Conservation (phyloP, 2,888 invertebrate genomes). For the Crioceris asparagi region DNA sequence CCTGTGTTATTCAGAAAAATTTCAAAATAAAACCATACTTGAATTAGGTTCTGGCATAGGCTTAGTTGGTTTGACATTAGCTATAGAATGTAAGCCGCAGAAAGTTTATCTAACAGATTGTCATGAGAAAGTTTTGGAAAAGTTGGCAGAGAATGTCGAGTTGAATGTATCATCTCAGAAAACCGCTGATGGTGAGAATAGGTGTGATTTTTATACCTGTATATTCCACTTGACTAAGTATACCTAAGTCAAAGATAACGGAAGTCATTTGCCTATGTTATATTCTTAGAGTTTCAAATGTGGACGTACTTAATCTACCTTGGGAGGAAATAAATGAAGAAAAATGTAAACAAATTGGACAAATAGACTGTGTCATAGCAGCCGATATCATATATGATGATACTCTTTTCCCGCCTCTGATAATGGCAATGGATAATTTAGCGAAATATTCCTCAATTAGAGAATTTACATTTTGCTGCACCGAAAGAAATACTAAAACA, state of each 20-base stretch:
- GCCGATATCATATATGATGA: constrained; percentile 52
- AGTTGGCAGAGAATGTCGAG: constrained; percentile 50
- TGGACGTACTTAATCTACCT: constrained; percentile 37
- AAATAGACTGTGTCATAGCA: constrained; percentile 44
- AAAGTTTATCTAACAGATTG: constrained; percentile 57
- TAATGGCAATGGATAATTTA: constrained; percentile 38
- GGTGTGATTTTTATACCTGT: too few species aligned
- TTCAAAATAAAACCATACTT: constrained; percentile 48
- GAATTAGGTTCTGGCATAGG: constrained; percentile 74
- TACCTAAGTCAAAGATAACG: too few species aligned
- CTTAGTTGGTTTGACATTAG: constrained; percentile 54
- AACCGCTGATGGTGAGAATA: too few species aligned
- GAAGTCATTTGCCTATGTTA: too few species aligned
- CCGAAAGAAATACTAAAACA: constrained; percentile 56
- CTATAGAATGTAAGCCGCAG: constrained; percentile 44
- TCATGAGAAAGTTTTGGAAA: constrained; percentile 52
- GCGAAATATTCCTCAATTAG: constrained; percentile 30
- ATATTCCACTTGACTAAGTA: too few species aligned
- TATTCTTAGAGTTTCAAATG: too few species aligned
- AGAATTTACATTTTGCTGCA: constrained; percentile 45
- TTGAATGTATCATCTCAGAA: too few species aligned
- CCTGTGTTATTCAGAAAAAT: constrained; percentile 41
- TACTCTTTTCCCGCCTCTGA: constrained; percentile 41
- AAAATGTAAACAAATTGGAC: constrained; percentile 24
- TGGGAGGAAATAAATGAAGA: constrained; percentile 42